These are phyloP conservation scores for Eriosoma lanigerum DNA, from an alignment of 1,140 invertebrate genomes.

Conservation along the genomic window DNA sequence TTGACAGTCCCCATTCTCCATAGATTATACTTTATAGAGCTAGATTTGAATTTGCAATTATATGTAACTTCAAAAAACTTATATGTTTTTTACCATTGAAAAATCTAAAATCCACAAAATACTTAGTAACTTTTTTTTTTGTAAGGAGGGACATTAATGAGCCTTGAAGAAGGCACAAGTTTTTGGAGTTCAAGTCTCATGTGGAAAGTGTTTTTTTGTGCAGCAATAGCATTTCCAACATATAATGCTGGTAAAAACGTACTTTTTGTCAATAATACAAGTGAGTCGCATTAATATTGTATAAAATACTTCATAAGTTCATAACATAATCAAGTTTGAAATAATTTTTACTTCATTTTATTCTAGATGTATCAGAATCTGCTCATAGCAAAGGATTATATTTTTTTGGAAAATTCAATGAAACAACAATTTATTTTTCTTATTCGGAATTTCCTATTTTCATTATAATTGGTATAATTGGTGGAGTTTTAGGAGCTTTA, in stretches of 20 bases:
- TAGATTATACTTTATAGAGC: too few relatives aligned
- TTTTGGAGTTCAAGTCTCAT: constrained; percentile 98
- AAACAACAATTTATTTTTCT: constrained; percentile 75
- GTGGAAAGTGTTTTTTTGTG: constrained; percentile 97
- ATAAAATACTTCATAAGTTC: not conserved
- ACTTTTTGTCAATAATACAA: constrained; percentile 1
- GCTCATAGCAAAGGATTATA: constrained; percentile 11
- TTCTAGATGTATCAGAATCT: constrained; percentile 24
- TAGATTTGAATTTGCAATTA: too few relatives aligned
- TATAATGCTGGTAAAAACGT: constrained; percentile 36
- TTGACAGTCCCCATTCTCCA: too few relatives aligned
- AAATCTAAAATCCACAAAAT: too few relatives aligned
- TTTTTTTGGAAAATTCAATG: constrained; percentile 95
- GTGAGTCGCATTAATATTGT: not conserved
- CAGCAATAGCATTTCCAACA: constrained; percentile 69
- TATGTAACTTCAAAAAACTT: too few relatives aligned
- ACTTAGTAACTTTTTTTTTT: constrained; percentile 47
- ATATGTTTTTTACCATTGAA: too few relatives aligned
- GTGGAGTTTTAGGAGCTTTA: constrained; percentile 87
- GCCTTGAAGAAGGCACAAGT: constrained; percentile 96
- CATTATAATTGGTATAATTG: constrained; percentile 83
- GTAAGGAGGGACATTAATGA: constrained; percentile 92
- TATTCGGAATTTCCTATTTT: constrained; percentile 92
- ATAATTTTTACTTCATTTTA: not conserved
- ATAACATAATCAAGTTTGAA: not conserved